Percentiles rank a stretch among this genome's conserved stretches.
These are phyloP conservation scores for Taenaris catops DNA, from an alignment of 2,888 invertebrate genomes.

Conservation along the genomic window DNA sequence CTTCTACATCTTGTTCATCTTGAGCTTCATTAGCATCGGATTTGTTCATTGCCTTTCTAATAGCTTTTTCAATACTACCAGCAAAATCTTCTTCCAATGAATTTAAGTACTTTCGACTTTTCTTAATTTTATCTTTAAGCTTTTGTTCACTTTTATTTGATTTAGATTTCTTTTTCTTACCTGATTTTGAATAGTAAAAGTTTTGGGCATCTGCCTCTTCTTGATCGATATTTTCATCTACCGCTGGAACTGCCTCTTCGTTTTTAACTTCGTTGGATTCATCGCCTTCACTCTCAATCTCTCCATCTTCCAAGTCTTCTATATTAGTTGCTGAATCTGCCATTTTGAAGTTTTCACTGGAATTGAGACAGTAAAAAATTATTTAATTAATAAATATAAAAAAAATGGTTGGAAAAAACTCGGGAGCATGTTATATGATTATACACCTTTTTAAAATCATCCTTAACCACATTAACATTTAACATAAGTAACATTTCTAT, in stretches of 20 bases:
- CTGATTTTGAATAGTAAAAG: slow-evolving; percentile 60
- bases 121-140: slow-evolving; percentile 71
- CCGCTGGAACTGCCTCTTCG: slow-evolving; percentile 30
- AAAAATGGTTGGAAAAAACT: no score
- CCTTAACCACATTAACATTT: no score
- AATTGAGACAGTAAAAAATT: slow-evolving; percentile 38
- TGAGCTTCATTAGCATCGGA: slow-evolving; percentile 71
- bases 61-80: slow-evolving; percentile 87
- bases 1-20: slow-evolving; percentile 68
- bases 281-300: slow-evolving; percentile 85
- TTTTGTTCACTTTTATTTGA: slow-evolving; percentile 70
- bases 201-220: slow-evolving; percentile 44
- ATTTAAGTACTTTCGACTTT: slow-evolving; percentile 62
- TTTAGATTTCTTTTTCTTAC: slow-evolving; percentile 74
- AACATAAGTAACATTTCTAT: no score
- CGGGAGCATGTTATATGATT: no score
- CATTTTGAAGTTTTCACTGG: slow-evolving; percentile 58
- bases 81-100: slow-evolving; percentile 86
- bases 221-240: slow-evolving; percentile 26
- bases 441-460: no score
- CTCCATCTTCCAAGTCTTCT: slow-evolving; percentile 92
- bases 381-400: no score
- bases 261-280: slow-evolving; percentile 45
- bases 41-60: slow-evolving; percentile 87
- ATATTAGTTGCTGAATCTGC: slow-evolving; percentile 43